phyloP scores from a whole-genome alignment of 2,797 vertebrate genomes.

The Phalloptychus januarius region DNA sequence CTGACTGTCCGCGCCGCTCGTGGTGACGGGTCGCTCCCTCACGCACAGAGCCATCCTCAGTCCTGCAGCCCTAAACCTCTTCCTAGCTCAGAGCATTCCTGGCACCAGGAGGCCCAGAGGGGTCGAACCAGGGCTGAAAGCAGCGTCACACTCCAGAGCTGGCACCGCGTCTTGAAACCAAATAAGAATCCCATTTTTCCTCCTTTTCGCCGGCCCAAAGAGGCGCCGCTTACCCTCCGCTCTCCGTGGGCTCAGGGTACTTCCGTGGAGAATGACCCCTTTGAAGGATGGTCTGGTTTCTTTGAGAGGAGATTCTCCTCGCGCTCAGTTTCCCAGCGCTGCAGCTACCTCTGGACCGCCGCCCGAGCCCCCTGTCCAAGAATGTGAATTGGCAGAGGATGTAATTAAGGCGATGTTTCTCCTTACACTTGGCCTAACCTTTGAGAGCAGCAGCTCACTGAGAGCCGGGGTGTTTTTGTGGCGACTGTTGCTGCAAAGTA shows the following conservation, averaged over 20 bases:
- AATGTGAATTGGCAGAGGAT: slow-evolving; percentile 74
- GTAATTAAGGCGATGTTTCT: slow-evolving; percentile 72
- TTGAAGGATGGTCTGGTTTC: slow-evolving; percentile 75
- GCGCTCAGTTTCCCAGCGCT: slow-evolving; percentile 76
- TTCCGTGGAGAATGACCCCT: slow-evolving; percentile 73
- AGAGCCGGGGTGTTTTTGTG: slow-evolving; percentile 39
- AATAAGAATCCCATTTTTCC: slow-evolving; percentile 62
- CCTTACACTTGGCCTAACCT: slow-evolving; percentile 62
- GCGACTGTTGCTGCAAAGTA: slow-evolving; percentile 38
- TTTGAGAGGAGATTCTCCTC: slow-evolving; percentile 79
- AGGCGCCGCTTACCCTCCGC: slow-evolving; percentile 49
- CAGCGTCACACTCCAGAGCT: slow-evolving; percentile 76
- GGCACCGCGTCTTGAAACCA: slow-evolving; percentile 65
- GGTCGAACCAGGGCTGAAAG: slow-evolving; percentile 63
- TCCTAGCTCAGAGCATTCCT: slow-evolving; percentile 74
- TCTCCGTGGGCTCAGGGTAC: slow-evolving; percentile 64
- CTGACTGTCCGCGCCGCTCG: slow-evolving; percentile 11
- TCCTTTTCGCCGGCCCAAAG: slow-evolving; percentile 59
- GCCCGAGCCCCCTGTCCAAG: slow-evolving; percentile 62
- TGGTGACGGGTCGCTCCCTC: slow-evolving; percentile 36
- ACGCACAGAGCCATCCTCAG: slow-evolving; percentile 34
- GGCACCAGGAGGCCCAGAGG: slow-evolving; percentile 70
- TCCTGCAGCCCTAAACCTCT: slow-evolving; percentile 69
- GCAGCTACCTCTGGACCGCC: slow-evolving; percentile 61
- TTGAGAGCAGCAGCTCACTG: slow-evolving; percentile 53